Evolutionary conservation across 2,888 invertebrate genomes (phyloP).

Genomic region (Leucoptera coffeella): DNA sequence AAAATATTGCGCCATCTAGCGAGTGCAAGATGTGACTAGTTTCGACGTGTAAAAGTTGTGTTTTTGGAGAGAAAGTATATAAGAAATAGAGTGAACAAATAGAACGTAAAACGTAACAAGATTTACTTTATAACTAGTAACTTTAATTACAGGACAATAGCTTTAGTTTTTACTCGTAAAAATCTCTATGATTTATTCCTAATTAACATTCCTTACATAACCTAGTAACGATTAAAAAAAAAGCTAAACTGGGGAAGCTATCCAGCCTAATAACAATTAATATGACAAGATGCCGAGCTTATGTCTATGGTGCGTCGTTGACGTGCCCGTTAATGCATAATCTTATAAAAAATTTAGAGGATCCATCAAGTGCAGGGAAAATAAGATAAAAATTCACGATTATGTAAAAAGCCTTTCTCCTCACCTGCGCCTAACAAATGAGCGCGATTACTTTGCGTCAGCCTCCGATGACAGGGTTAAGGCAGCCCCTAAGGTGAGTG

Average conservation of each 20-base stretch:
- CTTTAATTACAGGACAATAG: no score
- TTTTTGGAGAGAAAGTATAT: background rate
- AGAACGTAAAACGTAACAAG: background rate
- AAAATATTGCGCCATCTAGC: constrained; percentile 23
- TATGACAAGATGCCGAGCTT: no score
- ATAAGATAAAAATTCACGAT: constrained; percentile 15
- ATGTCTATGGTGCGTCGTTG: no score
- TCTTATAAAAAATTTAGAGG: constrained; percentile 9
- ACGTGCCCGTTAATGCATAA: constrained; percentile 3
- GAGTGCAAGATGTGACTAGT: background rate
- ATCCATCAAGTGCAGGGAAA: constrained; percentile 7
- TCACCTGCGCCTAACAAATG: constrained; percentile 21
- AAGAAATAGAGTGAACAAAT: background rate
- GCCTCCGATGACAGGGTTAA: no score
- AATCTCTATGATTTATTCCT: no score
- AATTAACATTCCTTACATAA: no score
- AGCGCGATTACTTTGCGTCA: constrained; percentile 19
- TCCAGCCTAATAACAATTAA: no score
- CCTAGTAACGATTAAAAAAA: no score
- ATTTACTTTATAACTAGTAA: no score
- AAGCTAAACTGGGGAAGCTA: no score
- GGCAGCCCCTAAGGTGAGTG: no score
- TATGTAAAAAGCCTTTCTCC: constrained; percentile 12
- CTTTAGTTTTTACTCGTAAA: no score
- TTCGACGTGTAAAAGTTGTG: background rate